Percentiles rank a stretch among this genome's conserved stretches.
Conservation (phyloP, 2,888 invertebrate genomes). For the Sinotaia quadrata region DNA sequence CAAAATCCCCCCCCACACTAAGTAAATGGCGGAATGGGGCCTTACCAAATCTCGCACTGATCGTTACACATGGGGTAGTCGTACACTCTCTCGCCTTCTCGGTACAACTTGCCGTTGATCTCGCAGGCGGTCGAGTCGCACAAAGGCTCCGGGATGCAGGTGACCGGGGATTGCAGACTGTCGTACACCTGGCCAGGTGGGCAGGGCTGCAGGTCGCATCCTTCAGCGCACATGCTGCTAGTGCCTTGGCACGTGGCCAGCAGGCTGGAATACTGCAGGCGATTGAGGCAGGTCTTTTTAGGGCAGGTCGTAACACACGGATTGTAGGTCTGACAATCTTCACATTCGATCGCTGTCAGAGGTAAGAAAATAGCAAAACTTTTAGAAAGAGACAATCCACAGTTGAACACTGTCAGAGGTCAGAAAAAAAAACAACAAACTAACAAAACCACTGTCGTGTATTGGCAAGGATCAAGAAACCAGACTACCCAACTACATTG, state of each 20-base stretch:
- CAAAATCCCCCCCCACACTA: too few relatives aligned
- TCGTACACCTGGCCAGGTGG: constrained; percentile 82
- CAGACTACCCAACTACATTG: too few relatives aligned
- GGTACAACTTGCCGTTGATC: constrained; percentile 79
- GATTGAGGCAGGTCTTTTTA: constrained; percentile 86
- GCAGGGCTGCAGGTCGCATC: constrained; percentile 84
- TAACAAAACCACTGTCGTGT: too few relatives aligned
- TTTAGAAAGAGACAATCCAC: too few relatives aligned
- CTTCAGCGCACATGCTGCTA: constrained; percentile 73
- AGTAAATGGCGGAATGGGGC: constrained; percentile 2
- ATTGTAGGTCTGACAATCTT: constrained; percentile 85
- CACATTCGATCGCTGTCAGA: constrained; percentile 87
- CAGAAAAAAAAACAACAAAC: too few relatives aligned
- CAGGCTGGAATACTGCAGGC: constrained; percentile 76
- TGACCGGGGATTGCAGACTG: constrained; percentile 78
- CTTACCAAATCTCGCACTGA: constrained; percentile 83
- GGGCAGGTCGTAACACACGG: constrained; percentile 90
- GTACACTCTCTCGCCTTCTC: constrained; percentile 84
- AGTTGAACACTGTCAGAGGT: too few relatives aligned
- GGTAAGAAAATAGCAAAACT: constrained; percentile 6
- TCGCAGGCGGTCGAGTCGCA: constrained; percentile 82
- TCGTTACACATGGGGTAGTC: constrained; percentile 73
- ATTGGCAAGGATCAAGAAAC: too few relatives aligned
- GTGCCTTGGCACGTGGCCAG: constrained; percentile 74
- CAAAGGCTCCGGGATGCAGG: constrained; percentile 82